Percentiles rank a stretch among this genome's conserved stretches.
Evolutionary conservation across 2,113 vertebrate genomes (phyloP).

Genomic region (Ailuropoda melanoleuca): DNA sequence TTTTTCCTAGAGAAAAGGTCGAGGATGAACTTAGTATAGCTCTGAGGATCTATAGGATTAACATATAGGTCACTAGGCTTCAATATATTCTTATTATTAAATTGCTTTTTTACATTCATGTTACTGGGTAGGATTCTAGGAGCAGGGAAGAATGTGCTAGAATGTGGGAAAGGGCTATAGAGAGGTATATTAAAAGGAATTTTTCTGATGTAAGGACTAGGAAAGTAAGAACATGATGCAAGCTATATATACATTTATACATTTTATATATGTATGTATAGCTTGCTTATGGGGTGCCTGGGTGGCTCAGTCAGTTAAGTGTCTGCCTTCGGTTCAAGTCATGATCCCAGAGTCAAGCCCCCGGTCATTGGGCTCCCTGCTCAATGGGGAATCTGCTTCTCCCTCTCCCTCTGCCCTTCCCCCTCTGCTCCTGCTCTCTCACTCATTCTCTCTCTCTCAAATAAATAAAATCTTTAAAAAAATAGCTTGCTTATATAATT

Average conservation of each 20-base stretch:
- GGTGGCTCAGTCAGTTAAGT: neutral
- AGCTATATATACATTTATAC: neutral
- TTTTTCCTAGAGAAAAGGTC: slow-evolving; percentile 13
- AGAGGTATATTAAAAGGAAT: neutral
- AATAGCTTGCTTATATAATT: neutral
- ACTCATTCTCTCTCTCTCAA: neutral
- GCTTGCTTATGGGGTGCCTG: neutral
- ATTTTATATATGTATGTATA: too few species aligned
- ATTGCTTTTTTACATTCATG: neutral
- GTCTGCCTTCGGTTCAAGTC: neutral
- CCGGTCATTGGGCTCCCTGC: neutral
- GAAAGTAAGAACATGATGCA: neutral
- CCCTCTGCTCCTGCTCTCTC: neutral
- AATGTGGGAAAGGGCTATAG: neutral
- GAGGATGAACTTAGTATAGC: neutral
- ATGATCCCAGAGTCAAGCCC: neutral
- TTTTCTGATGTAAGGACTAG: neutral
- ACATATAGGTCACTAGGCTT: neutral
- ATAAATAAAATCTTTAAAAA: neutral
- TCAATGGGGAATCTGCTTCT: neutral
- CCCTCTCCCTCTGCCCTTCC: neutral
- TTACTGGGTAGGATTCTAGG: neutral
- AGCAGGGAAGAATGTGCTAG: neutral
- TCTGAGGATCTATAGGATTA: neutral
- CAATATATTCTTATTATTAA: neutral